These are phyloP conservation scores for Talpa occidentalis DNA, from an alignment of 2,113 vertebrate genomes.

Conservation along the genomic window DNA sequence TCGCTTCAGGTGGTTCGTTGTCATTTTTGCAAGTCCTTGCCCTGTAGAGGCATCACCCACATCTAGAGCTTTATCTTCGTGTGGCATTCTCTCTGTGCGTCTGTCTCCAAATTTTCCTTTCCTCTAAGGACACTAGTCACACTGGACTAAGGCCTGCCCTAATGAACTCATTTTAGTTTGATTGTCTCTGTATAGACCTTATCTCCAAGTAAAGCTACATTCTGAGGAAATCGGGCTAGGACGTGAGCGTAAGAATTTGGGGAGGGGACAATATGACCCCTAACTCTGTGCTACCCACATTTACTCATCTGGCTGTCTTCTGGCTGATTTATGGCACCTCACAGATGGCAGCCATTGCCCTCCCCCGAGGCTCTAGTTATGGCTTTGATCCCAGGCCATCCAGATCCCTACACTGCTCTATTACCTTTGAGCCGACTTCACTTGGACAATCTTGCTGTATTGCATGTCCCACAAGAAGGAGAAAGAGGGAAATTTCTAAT, in stretches of 20 bases:
- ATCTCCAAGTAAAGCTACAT: not conserved
- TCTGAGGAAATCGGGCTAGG: not conserved
- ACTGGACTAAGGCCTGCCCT: not conserved
- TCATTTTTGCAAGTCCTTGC: not conserved
- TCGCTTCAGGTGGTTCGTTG: not conserved
- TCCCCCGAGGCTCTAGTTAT: not conserved
- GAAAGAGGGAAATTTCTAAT: not conserved
- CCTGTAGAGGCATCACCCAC: not conserved
- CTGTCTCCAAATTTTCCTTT: not conserved
- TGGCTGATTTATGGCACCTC: not conserved
- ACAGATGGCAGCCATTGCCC: not conserved
- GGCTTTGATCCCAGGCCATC: not conserved
- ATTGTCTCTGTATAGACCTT: not conserved
- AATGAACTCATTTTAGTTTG: not conserved
- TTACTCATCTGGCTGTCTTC: not conserved
- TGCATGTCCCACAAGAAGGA: not conserved
- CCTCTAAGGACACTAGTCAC: not conserved
- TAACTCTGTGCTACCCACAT: not conserved
- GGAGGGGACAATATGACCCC: not conserved
- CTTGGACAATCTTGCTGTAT: not conserved
- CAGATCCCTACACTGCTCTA: not conserved
- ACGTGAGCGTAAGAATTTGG: not conserved
- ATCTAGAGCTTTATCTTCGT: not conserved
- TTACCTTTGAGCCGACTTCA: not conserved
- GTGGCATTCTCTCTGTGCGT: not conserved